Conservation (phyloP, 2,888 invertebrate genomes). For the Hybos culiciformis region DNA sequence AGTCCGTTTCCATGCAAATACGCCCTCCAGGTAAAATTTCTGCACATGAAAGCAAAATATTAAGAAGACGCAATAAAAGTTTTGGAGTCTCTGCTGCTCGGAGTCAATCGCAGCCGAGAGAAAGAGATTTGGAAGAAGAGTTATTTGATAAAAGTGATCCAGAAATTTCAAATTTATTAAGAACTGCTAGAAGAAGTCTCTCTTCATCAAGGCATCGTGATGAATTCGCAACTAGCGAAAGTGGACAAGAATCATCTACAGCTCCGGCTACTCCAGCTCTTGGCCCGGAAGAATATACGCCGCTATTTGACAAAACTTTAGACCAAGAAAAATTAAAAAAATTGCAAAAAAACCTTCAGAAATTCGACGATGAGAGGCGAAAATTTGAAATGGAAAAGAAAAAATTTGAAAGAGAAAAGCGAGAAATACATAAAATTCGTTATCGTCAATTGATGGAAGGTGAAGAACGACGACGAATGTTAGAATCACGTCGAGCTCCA, state of each 20-base stretch:
- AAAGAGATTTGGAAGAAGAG: conserved; percentile 24
- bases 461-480: conserved; percentile 28
- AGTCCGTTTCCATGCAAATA: conserved; percentile 27
- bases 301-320: conserved; percentile 1
- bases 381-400: conserved; percentile 36
- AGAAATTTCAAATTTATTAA: conserved; percentile 22
- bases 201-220: conserved; percentile 32
- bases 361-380: conserved; percentile 32
- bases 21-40: conserved; percentile 23
- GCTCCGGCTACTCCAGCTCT: too few species aligned
- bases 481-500: conserved; percentile 26
- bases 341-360: conserved; percentile 28
- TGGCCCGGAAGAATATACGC: conserved; percentile 1
- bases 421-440: conserved; percentile 35
- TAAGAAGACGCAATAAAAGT: conserved; percentile 29
- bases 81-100: conserved; percentile 33
- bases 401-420: conserved; percentile 39
- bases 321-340: conserved; percentile 23
- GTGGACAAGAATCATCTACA: conserved; percentile 17
- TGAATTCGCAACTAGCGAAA: conserved; percentile 21
- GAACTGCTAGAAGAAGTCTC: conserved; percentile 25
- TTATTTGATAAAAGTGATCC: conserved; percentile 20
- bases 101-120: conserved; percentile 32
- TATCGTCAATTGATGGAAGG: conserved; percentile 29
- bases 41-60: conserved; percentile 33